A percentile compares a stretch with the other conserved stretches of the same genome.
phyloP scores from a whole-genome alignment of 2,888 invertebrate species.

The Chorisops tibialis region DNA sequence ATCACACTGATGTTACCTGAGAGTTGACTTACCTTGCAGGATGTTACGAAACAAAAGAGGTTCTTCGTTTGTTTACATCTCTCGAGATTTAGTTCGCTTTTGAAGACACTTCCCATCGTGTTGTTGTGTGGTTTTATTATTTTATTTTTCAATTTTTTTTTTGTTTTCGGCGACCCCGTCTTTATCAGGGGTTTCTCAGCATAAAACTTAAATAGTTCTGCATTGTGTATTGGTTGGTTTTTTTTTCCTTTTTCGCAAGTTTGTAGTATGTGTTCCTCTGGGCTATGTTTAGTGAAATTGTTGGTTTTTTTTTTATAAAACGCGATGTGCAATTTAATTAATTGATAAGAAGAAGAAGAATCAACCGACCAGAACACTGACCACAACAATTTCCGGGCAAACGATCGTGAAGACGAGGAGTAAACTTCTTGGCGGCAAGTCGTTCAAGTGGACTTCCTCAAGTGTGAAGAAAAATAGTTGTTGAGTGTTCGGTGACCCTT shows the following conservation, averaged over 20 bases:
- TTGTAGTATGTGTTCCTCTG: too few species aligned
- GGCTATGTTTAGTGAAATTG: too few species aligned
- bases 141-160: neutral
- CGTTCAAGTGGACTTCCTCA: conserved; percentile 23
- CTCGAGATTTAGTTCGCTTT: too few species aligned
- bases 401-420: conserved; percentile 3
- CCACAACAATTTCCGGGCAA: conserved; percentile 17
- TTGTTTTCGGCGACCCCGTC: neutral
- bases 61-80: conserved; percentile 21
- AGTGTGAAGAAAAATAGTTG: conserved; percentile 17
- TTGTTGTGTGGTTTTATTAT: conserved; percentile 11
- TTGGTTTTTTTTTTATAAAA: too few species aligned
- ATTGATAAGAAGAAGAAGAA: neutral
- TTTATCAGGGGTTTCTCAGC: neutral
- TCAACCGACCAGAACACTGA: conserved; percentile 7
- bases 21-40: conserved; percentile 19
- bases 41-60: conserved; percentile 24
- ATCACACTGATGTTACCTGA: neutral
- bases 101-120: too few species aligned
- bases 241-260: neutral
- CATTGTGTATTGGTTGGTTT: conserved; percentile 6
- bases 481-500: conserved; percentile 18
- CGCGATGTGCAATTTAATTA: conserved; percentile 18
- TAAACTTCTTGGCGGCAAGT: conserved; percentile 9
- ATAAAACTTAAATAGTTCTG: neutral